Conservation (phyloP, 1,140 invertebrate genomes). For the Battus philenor region DNA sequence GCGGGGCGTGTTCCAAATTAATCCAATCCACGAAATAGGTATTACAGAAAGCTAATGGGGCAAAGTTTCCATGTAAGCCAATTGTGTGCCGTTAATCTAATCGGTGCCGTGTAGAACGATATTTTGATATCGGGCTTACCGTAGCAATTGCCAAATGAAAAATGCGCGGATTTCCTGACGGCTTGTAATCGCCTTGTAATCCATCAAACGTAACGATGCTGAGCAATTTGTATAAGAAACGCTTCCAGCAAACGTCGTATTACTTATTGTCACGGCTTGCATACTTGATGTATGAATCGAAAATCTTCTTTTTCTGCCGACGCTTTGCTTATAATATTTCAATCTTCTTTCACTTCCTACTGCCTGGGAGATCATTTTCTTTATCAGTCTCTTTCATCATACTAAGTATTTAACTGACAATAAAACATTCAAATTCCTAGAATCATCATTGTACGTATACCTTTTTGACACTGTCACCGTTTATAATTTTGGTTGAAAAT, state of each 20-base stretch:
- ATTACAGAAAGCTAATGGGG: constrained; percentile 46
- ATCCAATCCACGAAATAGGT: constrained; percentile 47
- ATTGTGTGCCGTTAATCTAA: constrained; percentile 64
- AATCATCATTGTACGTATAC: no score
- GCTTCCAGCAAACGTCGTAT: constrained; percentile 32
- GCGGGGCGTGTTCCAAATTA: constrained; percentile 45
- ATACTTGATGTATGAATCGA: constrained; percentile 3
- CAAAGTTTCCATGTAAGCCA: constrained; percentile 61
- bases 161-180: constrained; percentile 61
- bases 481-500: no score
- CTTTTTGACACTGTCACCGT: no score
- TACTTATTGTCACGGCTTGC: constrained; percentile 28
- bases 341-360: no score
- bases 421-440: no score
- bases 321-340: no score
- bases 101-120: constrained; percentile 54
- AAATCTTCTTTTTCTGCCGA: background rate
- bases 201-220: constrained; percentile 51
- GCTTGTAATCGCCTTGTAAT: constrained; percentile 57
- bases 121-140: constrained; percentile 46
- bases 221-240: constrained; percentile 37
- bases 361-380: no score
- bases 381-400: no score
- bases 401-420: no score
- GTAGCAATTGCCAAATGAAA: constrained; percentile 65